These are phyloP conservation scores for Scaptomyza caliginosa DNA, from an alignment of 2,888 invertebrate species.

Conservation along the genomic window DNA sequence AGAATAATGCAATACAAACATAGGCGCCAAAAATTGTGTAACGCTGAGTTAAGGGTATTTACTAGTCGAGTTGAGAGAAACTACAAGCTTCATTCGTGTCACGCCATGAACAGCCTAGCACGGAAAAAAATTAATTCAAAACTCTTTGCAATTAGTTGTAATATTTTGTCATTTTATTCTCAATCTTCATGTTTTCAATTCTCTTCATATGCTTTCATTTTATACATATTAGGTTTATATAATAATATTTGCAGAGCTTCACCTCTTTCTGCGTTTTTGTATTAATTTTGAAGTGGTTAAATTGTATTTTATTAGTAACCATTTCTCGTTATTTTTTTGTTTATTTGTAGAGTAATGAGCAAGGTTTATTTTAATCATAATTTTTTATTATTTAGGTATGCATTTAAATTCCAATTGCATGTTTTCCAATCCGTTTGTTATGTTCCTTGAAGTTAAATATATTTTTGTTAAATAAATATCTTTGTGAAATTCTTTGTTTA, in stretches of 20 bases:
- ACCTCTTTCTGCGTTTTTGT: slow-evolving; percentile 51
- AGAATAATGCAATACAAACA: no score
- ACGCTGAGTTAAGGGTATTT: no score
- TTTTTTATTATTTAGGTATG: slow-evolving; percentile 71
- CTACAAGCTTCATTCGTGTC: no score
- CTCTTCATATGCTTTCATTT: slow-evolving; percentile 25
- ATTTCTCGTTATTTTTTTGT: slow-evolving; percentile 57
- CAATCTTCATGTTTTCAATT: slow-evolving; percentile 42
- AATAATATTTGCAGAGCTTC: slow-evolving; percentile 56
- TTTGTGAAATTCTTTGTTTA: slow-evolving; percentile 69
- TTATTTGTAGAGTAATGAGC: slow-evolving; percentile 76
- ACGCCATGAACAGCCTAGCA: no score
- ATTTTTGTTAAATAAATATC: slow-evolving; percentile 47
- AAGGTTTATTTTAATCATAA: slow-evolving; percentile 70
- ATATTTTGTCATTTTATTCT: slow-evolving; percentile 72
- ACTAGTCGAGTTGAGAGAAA: no score
- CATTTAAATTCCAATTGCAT: slow-evolving; percentile 60
- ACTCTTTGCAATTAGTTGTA: slow-evolving; percentile 32
- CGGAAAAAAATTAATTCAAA: no score
- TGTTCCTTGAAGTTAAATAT: slow-evolving; percentile 31
- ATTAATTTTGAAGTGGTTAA: slow-evolving; percentile 63
- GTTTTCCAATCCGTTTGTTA: slow-evolving; percentile 29
- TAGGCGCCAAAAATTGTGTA: no score
- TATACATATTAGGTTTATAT: slow-evolving; percentile 58
- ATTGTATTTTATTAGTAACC: slow-evolving; percentile 70